A percentile compares a stretch with the other conserved stretches of the same genome.
Evolutionary conservation across 2,888 invertebrate species (phyloP).

Genomic region (Zeuzera pyrina): DNA sequence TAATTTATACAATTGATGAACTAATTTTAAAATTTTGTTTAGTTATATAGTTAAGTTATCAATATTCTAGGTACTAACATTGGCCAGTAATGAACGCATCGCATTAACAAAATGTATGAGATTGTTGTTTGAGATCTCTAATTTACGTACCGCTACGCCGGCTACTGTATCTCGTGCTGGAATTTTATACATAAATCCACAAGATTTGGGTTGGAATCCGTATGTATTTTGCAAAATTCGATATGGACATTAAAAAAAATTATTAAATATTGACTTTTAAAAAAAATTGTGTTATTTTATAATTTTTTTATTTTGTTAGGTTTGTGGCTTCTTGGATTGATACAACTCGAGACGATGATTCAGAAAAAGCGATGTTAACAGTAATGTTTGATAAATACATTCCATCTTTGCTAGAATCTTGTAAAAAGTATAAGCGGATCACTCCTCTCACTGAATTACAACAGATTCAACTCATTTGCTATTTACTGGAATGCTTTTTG

Average conservation of each 20-base stretch:
- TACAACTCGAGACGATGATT: constrained; percentile 77
- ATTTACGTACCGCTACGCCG: constrained; percentile 92
- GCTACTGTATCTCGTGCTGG: constrained; percentile 97
- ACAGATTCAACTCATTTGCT: constrained; percentile 90
- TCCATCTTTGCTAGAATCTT: constrained; percentile 85
- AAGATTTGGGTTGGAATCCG: constrained; percentile 96
- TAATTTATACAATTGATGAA: neutral
- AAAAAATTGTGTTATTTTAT: neutral
- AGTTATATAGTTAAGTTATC: too few relatives aligned
- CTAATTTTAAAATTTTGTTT: neutral
- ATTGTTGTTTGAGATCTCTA: constrained; percentile 93
- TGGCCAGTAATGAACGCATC: constrained; percentile 96
- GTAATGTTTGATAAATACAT: constrained; percentile 96
- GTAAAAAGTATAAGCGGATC: constrained; percentile 87
- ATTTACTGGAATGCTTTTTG: constrained; percentile 87
- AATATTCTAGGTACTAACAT: constrained; percentile 78
- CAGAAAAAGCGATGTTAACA: constrained; percentile 85
- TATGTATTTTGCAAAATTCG: constrained; percentile 55
- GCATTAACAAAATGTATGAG: constrained; percentile 92
- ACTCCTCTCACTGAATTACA: constrained; percentile 93
- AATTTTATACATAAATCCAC: constrained; percentile 94
- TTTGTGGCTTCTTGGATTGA: constrained; percentile 93
- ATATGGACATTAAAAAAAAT: neutral
- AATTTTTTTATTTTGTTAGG: constrained; percentile 41
- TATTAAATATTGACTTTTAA: neutral